Evolutionary conservation across 2,797 vertebrate species (phyloP), one percentile per base, ranked within the genome.

Genomic region (Microctenopoma lineatum): DNA sequence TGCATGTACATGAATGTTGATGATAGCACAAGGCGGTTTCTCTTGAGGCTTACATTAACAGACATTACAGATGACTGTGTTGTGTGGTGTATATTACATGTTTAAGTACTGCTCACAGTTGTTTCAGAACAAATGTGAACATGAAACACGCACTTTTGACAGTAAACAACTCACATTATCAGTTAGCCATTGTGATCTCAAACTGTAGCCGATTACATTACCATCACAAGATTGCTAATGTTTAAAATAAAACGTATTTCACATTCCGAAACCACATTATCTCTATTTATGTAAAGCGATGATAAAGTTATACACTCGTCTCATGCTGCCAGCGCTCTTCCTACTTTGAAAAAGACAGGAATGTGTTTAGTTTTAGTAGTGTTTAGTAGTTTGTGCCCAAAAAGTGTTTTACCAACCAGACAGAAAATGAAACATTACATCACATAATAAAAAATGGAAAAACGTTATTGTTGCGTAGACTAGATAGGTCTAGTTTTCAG

Each of bases 251-350:
- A 50, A 66, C 69, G 63, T 80, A 82, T 91, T 69, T 69, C 7
- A 53, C 38, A 29, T 73, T 69, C 55, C 74, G 58, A 79, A 87
- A 84, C 70, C 57, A 21, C 56, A 69, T 34, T 86, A 81, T 85
- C 79, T 75, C 25, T 85, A 78, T 89, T 90, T 87, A 84, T 79
- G 55, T 77, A 71, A 80, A 70, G 55, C 66, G 14, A 25, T 57
- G 59, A 77, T 74, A 73, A 36, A 60, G 51, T 52, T 25, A 39
- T 55, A 53, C 38, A 51, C 56, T 63, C 61, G 51, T 50, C 67
- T 65, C 46, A 39, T 12, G 25, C 13, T 27, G 56, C 63, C 59
- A 65, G 26, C 18, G 15, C 26, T 65, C 52, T 21, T 15, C 51
- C 44, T 73, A 25, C 82, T 80, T 84, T 83, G 66, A 45, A 64